phyloP scores from a whole-genome alignment of 2,888 invertebrate genomes.

The Priocnemis perturbator region DNA sequence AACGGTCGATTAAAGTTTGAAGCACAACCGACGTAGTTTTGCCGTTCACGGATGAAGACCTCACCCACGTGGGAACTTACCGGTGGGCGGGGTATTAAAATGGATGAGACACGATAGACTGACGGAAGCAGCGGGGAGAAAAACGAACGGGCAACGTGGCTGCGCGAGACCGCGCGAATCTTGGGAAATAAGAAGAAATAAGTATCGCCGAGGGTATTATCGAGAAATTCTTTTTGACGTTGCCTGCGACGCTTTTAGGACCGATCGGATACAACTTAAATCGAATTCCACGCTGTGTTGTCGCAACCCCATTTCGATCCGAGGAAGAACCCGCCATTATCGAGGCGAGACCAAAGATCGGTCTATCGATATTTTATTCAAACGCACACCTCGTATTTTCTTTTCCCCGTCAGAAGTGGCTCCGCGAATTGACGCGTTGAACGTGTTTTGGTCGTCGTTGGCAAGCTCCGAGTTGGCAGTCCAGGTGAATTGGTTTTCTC shows the following conservation, averaged over 20 bases:
- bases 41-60: constrained; percentile 28
- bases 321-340: background rate
- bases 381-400: too few species aligned
- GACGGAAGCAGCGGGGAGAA: constrained; percentile 10
- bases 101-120: constrained; percentile 42
- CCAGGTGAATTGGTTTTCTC: too few species aligned
- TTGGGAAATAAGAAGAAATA: constrained; percentile 27
- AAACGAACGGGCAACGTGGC: background rate
- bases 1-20: constrained; percentile 35
- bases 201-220: constrained; percentile 17
- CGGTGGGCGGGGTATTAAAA: constrained; percentile 47
- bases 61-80: constrained; percentile 17
- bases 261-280: constrained; percentile 25
- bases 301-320: background rate
- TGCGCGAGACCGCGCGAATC: background rate
- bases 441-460: too few species aligned
- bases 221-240: constrained; percentile 33
- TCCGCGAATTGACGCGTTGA: too few species aligned
- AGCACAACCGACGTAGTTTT: constrained; percentile 26
- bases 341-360: too few species aligned
- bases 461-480: too few species aligned
- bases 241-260: constrained; percentile 20
- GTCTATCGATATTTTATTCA: too few species aligned
- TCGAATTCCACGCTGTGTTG: constrained; percentile 27
- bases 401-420: too few species aligned